These are phyloP conservation scores for Asteroscopus sphinx DNA, from an alignment of 2,888 invertebrate genomes.

Conservation along the genomic window DNA sequence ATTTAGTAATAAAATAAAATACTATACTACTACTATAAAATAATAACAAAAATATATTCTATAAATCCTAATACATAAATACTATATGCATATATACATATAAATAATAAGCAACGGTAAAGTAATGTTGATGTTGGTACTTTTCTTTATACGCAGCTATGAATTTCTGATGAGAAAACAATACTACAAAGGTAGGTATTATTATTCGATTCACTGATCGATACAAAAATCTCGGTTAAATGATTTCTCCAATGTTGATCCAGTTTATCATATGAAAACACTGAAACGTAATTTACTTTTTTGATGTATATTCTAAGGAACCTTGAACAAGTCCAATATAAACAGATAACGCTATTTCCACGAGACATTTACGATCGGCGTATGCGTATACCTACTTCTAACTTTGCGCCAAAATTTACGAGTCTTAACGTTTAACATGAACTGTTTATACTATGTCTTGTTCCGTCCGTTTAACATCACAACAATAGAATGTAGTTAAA, in stretches of 20 bases:
- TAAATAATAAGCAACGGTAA: no score
- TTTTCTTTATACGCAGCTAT: background rate
- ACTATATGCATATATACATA: no score
- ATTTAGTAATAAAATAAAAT: no score
- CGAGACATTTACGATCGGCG: slow-evolving; percentile 59
- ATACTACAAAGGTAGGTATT: no score
- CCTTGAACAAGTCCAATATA: slow-evolving; percentile 67
- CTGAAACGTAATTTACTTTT: slow-evolving; percentile 20
- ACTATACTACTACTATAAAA: no score
- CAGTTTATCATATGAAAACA: slow-evolving; percentile 12
- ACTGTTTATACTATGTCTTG: slow-evolving; percentile 26
- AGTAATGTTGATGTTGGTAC: no score
- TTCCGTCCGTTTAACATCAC: slow-evolving; percentile 21
- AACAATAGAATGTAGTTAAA: slow-evolving; percentile 31
- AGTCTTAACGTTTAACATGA: slow-evolving; percentile 21
- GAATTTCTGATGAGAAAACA: no score
- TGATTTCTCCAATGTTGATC: slow-evolving; percentile 9
- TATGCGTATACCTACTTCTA: slow-evolving; percentile 21
- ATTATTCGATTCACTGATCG: background rate
- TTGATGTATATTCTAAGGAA: slow-evolving; percentile 51
- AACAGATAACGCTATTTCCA: slow-evolving; percentile 65
- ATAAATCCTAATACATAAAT: no score
- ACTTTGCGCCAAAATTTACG: slow-evolving; percentile 35
- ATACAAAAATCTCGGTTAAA: background rate
- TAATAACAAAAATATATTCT: no score